Conservation (phyloP, 2,888 invertebrate genomes). For the Sclerodermus sp. region DNA sequence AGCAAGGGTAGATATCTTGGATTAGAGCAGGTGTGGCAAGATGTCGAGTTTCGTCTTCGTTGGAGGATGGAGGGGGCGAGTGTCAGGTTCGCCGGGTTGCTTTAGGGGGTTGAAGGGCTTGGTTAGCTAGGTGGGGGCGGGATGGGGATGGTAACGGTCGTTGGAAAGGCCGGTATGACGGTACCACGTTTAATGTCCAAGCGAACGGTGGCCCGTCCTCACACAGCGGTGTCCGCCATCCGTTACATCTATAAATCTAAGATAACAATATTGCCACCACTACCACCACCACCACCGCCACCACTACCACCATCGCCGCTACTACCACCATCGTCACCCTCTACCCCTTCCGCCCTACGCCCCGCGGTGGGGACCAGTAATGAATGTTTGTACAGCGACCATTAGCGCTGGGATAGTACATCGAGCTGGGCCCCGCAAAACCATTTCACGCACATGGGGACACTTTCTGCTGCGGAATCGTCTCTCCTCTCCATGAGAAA, state of each 20-base stretch:
- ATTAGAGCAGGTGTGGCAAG: no score
- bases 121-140: not conserved
- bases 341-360: not conserved
- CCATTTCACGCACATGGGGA: conserved; percentile 51
- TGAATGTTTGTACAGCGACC: conserved; percentile 56
- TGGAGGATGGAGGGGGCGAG: no score
- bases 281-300: conserved; percentile 11
- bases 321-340: not conserved
- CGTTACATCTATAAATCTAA: conserved; percentile 58
- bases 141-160: conserved; percentile 12
- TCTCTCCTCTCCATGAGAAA: no score
- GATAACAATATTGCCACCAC: conserved; percentile 55
- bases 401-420: conserved; percentile 43
- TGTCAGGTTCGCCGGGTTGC: no score
- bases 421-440: conserved; percentile 35
- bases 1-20: no score
- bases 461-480: conserved; percentile 18
- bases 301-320: not conserved
- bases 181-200: conserved; percentile 45
- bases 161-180: conserved; percentile 29
- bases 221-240: conserved; percentile 52
- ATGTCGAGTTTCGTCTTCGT: no score
- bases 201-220: conserved; percentile 29
- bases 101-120: no score
- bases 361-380: conserved; percentile 41